These are phyloP conservation scores for Bombyx huttoni DNA, from an alignment of 2,888 invertebrate genomes.

Conservation along the genomic window DNA sequence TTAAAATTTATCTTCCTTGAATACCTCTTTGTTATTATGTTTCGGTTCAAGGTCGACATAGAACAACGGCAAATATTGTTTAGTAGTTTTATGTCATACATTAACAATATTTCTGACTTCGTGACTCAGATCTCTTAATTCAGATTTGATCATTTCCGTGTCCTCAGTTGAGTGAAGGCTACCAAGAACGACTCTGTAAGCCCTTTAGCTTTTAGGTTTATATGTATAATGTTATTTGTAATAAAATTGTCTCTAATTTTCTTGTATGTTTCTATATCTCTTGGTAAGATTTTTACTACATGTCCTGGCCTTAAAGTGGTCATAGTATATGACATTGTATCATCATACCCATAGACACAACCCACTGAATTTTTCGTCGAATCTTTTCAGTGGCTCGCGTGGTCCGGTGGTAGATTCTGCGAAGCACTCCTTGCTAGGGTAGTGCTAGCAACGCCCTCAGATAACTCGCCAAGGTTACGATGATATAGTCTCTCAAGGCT, in stretches of 20 bases:
- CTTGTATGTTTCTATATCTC: too few relatives aligned
- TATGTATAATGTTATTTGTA: conserved; percentile 4
- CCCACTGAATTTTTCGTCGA: too few relatives aligned
- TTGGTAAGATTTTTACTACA: too few relatives aligned
- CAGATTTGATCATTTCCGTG: background rate
- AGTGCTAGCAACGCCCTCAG: too few relatives aligned
- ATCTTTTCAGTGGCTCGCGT: conserved; percentile 3
- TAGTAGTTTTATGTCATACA: background rate
- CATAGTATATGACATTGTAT: too few relatives aligned
- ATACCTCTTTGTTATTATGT: background rate
- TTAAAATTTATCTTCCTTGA: background rate
- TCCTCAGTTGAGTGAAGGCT: conserved; percentile 1
- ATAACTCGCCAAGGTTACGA: too few relatives aligned
- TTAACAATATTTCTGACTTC: background rate
- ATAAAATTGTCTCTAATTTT: background rate
- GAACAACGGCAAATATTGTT: background rate
- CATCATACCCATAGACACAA: too few relatives aligned
- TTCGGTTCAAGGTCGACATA: background rate
- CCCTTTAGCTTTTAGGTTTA: conserved; percentile 2
- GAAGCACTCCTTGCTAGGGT: too few relatives aligned
- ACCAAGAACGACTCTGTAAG: conserved; percentile 3
- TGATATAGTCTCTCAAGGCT: too few relatives aligned
- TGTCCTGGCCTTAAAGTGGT: too few relatives aligned
- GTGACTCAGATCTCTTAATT: background rate
- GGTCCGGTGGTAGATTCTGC: too few relatives aligned